Percentiles rank a stretch among this genome's conserved stretches.
Conservation (phyloP, 2,797 vertebrate genomes). For the Neoniphon sammara region DNA sequence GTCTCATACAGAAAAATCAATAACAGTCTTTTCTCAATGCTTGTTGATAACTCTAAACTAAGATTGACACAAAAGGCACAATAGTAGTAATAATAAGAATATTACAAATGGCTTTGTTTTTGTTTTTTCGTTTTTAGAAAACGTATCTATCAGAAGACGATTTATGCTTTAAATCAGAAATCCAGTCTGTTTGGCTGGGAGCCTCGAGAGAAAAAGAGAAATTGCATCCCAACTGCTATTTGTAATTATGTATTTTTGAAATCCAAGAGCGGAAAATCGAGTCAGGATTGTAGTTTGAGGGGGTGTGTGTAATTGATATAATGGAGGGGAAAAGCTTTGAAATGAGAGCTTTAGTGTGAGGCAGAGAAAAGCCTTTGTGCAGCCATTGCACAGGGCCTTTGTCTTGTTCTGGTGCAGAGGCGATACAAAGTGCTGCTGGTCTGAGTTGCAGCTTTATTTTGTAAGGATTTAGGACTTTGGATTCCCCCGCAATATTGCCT, state of each 20-base stretch:
- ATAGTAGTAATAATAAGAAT: background rate
- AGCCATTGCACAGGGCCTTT: conserved; percentile 49
- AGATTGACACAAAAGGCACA: conserved; percentile 19
- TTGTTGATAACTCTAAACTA: conserved; percentile 8
- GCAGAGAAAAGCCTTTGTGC: conserved; percentile 59
- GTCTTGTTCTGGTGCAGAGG: conserved; percentile 52
- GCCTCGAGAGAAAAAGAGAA: conserved; percentile 49
- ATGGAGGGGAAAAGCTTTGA: conserved; percentile 65
- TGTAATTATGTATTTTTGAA: conserved; percentile 70
- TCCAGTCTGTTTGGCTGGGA: conserved; percentile 24
- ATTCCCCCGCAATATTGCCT: conserved; percentile 50
- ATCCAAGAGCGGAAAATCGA: conserved; percentile 64
- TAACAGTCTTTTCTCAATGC: background rate
- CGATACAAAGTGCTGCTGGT: conserved; percentile 51
- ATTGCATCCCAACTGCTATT: conserved; percentile 56
- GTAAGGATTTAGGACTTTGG: conserved; percentile 64
- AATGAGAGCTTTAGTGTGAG: conserved; percentile 55
- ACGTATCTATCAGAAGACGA: conserved; percentile 35
- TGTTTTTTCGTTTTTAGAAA: conserved; percentile 11
- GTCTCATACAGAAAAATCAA: conserved; percentile 21
- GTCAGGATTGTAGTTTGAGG: conserved; percentile 58
- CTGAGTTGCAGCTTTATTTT: conserved; percentile 54
- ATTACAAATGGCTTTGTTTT: background rate
- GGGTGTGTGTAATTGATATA: conserved; percentile 75
- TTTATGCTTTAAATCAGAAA: conserved; percentile 42